Evolutionary conservation across 2,888 invertebrate species (phyloP), one percentile per base, ranked within the genome.

Genomic region (Altica lythri): DNA sequence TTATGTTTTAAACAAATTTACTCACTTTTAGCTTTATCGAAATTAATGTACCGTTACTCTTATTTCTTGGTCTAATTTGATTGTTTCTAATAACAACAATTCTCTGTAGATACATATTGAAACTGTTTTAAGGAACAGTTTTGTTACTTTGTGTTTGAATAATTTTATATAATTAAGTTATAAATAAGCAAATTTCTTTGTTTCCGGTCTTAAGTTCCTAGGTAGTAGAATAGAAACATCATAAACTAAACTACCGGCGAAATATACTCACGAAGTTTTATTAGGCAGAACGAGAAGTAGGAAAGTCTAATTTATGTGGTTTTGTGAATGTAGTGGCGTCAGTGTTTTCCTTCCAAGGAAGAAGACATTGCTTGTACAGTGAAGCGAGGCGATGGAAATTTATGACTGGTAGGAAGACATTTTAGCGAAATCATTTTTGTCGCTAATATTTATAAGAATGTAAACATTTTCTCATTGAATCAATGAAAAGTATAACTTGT

Each of bases 221-320:
- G 34, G 34, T 34, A 34, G 2, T 16, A 16, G 34, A 34, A 34
- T 34, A 16, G 34, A 2, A 34, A 34, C 16, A 14, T 34, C 2
- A 14, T 34, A 30, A 5, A 30, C 13, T 13, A 30, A 30, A 30
- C 30, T 30, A 34, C 34, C 40, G 19, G 25, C 40, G 40, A 22
- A 40, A 40, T 40, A 17, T 25, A 40, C 40, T 25, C 25, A 29
- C 9, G 17, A 40, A 27, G 48, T 52, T 56, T 52, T 45, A 56
- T 59, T 52, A 52, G 40, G 42, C 51, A 48, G 49, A 54, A 45
- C 55, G 56, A 56, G 44, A 40, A 59, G 45, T 48, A 47, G 50
- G 51, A 55, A 53, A 38, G 48, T 55, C 50, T 60, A 57, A 60
- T 60, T 60, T 57, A 60, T 60, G 53, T 51, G 56, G 53, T 60